Base-by-base conservation (phyloP, 2,797 vertebrate genomes). In the Numenius phaeopus region DNA sequence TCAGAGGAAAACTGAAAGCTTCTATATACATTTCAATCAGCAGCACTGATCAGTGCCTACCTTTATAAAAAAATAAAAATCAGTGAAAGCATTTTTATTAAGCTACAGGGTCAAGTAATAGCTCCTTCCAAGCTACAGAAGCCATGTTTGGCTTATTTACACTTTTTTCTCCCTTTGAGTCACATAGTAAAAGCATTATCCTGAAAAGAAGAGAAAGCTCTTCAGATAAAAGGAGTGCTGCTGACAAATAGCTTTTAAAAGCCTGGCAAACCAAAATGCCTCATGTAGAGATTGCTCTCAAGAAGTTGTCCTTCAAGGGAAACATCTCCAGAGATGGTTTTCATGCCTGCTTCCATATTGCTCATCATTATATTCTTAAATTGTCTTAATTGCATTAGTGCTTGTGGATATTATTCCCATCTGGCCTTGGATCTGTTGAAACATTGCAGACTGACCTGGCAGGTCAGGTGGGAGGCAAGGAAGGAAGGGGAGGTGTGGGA, bases 31-130 rank as follows among this genome's bases (percentile, higher is more conserved):
- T 92, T 91, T 89, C 14, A 3, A 87, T 94, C 87, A 91, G 83
- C 72, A 61, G 77, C 76, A 58, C 42, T 64, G 75, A 69, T 71
- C 92, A 52, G 61, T 29, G 52, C 42, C 79, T 55, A 26, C 34
- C 75, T 83, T 78, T 8, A n/a, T 54, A n/a, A 85, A 26, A 26
- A 78, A 72, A 84, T 26, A 54, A 58, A 95, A 92, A 80, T 7
- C 75, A 83, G 39, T 66, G 57, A 86, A 89, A 91, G 90, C 87
- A 32, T 78, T 96, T 92, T 94, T 89, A 81, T 91, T 80, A 77
- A 91, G 59, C 3, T 5, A 5, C 21, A 10, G 57, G 49, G 88
- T 92, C 88, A 92, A 46, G 55, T 30, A 57, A 34, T 39, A 57
- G 71, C 75, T 90, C 23, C 29, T 86, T 69, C 72, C 58, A 50